Conservation (phyloP, 2,888 invertebrate genomes). For the Amphipoea lucens region DNA sequence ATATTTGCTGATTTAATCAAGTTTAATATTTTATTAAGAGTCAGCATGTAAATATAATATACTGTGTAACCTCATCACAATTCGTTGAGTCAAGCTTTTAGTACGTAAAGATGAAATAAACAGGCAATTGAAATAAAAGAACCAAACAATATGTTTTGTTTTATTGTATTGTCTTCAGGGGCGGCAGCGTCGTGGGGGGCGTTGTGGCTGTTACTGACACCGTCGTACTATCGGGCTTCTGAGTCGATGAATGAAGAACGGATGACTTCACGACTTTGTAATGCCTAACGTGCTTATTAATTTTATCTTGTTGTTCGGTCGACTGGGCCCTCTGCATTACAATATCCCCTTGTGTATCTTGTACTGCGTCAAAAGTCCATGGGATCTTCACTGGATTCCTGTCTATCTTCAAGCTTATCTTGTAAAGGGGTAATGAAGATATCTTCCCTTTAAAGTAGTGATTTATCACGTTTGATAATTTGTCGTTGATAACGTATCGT, state of each 20-base stretch:
- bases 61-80: conserved; percentile 6
- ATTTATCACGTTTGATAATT: conserved; percentile 77
- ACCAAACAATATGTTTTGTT: conserved; percentile 38
- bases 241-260: not conserved
- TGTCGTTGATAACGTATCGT: conserved; percentile 79
- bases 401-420: conserved; percentile 81
- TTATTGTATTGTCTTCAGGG: conserved; percentile 34
- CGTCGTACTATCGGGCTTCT: not conserved
- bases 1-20: conserved; percentile 17
- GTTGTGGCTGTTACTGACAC: not conserved
- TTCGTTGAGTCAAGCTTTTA: conserved; percentile 4
- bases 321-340: conserved; percentile 2
- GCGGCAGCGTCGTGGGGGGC: not conserved
- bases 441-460: conserved; percentile 79
- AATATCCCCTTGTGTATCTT: conserved; percentile 1
- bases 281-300: conserved; percentile 1
- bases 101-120: conserved; percentile 34
- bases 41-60: conserved; percentile 11
- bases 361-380: conserved; percentile 72
- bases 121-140: conserved; percentile 46
- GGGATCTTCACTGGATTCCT: conserved; percentile 83
- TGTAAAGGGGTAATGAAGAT: conserved; percentile 81
- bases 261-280: conserved; percentile 23
- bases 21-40: not conserved
- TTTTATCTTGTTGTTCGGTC: conserved; percentile 13